Evolutionary conservation across 2,113 vertebrate species (phyloP), one percentile per base, ranked within the genome.

Genomic region (Pedetes capensis): DNA sequence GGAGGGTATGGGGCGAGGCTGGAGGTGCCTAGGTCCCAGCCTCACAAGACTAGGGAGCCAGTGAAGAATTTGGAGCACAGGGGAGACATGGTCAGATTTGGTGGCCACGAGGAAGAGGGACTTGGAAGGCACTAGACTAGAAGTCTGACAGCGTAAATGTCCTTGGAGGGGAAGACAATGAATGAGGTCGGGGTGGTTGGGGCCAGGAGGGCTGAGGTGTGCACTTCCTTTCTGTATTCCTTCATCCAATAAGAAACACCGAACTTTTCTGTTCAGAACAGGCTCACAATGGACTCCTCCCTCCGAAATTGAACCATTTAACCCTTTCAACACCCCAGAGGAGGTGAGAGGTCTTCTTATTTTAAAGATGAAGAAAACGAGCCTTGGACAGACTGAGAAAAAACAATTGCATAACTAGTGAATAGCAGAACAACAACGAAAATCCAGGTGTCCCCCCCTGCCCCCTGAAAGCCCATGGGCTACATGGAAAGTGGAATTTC

Each of bases 291-390:
- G 29, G 81, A 39, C n/a, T n/a, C 34, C 12, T 53, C 29, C 17
- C 44, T 91, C 12, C 42, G 63, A 34, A 63, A 47, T 61, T 4
- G 17, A 12, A 12, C 16, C 6, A 25, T 47, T 37, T 55, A 59
- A 57, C 16, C 20, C 23, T 83, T 68, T 34, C 20, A 37, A 8
- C 7, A 51, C 18, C 7, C 1, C 16, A 68, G 44, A 63, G 9
- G 47, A n/a, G 68, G 22, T 14, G 18, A 68, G 16, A 17, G 34
- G 1, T 3, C 1, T 0, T 6, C 27, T n/a, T 3, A 61, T 61
- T 79, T 57, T 71, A 42, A 34, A 42, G 53, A 71, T 49, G 44
- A 37, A 71, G 32, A 87, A 32, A n/a, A 16, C 25, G 44, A 89
- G 37, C 3, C 8, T 94, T 49, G 16, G 5, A 63, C 10, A 75